These are phyloP conservation scores for Ptilorrhoa leucosticta DNA, from an alignment of 2,113 vertebrate genomes.

Conservation along the genomic window DNA sequence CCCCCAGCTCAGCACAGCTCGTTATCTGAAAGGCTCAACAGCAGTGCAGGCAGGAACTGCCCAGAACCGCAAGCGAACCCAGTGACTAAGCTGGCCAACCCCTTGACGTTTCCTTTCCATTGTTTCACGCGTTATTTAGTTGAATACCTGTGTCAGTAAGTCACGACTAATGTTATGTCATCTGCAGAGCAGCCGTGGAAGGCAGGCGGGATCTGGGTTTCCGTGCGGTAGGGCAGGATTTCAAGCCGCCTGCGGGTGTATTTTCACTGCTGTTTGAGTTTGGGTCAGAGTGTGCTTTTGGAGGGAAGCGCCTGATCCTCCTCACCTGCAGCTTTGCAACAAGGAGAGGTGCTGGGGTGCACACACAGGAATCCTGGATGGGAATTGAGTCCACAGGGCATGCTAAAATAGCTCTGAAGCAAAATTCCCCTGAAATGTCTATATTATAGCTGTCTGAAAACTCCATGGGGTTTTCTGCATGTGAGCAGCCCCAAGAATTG, in stretches of 20 bases:
- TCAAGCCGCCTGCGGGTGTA: not conserved
- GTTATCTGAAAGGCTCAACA: not conserved
- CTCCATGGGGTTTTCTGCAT: not conserved
- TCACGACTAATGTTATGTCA: not conserved
- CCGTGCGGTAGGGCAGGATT: not conserved
- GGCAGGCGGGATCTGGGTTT: not conserved
- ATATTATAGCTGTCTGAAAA: not conserved
- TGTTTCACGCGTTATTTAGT: not conserved
- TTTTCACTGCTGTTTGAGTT: not conserved
- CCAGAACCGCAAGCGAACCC: not conserved
- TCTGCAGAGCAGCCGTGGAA: not conserved
- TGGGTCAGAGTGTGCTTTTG: not conserved
- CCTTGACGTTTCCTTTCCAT: not conserved
- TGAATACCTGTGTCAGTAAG: not conserved
- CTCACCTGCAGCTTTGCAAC: not conserved
- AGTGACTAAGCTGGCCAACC: not conserved
- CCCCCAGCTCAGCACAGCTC: not conserved
- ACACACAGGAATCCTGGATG: not conserved
- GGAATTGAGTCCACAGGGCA: not conserved
- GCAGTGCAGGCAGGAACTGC: not conserved
- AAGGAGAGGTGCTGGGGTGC: not conserved
- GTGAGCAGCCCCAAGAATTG: not conserved
- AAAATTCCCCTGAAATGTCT: not conserved
- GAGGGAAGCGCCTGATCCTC: not conserved
- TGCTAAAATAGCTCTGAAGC: not conserved